These are phyloP conservation scores for Erethizon dorsatum DNA, from an alignment of 2,797 vertebrate species.

Conservation along the genomic window DNA sequence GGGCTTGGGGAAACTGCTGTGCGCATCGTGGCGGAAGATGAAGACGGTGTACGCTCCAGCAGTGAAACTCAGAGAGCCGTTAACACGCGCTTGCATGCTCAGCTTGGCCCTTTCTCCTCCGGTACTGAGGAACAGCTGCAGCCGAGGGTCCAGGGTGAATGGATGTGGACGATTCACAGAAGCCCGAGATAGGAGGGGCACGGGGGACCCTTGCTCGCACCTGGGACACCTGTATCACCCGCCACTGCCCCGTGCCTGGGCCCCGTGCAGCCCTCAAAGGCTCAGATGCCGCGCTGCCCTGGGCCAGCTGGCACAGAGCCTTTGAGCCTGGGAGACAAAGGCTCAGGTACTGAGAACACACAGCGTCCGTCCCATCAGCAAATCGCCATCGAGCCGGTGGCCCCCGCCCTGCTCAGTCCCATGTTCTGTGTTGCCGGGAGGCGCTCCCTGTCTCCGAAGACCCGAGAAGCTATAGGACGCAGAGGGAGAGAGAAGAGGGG, in stretches of 20 bases:
- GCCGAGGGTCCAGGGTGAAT: background rate
- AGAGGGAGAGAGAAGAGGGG: rapidly evolving
- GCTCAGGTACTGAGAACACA: no score
- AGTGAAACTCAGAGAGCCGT: background rate
- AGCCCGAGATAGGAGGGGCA: background rate
- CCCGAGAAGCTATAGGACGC: rapidly evolving
- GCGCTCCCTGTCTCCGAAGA: no score
- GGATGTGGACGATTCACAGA: rapidly evolving
- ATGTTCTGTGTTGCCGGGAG: rapidly evolving
- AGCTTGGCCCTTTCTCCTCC: background rate
- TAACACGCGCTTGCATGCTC: slow-evolving; percentile 62
- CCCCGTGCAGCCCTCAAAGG: background rate
- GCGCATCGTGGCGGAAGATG: background rate
- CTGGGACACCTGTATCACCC: rapidly evolving
- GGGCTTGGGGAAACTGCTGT: slow-evolving; percentile 62
- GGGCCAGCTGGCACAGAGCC: no score
- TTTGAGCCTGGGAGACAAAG: background rate
- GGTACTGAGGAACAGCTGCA: background rate
- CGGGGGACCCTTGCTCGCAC: rapidly evolving
- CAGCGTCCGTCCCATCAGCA: background rate
- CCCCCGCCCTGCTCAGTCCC: background rate
- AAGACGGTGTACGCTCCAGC: slow-evolving; percentile 3
- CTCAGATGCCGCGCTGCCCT: rapidly evolving
- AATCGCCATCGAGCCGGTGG: rapidly evolving
- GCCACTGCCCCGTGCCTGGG: rapidly evolving